These are phyloP conservation scores for Spilogale gracilis DNA, from an alignment of 2,113 vertebrate species.

Conservation along the genomic window DNA sequence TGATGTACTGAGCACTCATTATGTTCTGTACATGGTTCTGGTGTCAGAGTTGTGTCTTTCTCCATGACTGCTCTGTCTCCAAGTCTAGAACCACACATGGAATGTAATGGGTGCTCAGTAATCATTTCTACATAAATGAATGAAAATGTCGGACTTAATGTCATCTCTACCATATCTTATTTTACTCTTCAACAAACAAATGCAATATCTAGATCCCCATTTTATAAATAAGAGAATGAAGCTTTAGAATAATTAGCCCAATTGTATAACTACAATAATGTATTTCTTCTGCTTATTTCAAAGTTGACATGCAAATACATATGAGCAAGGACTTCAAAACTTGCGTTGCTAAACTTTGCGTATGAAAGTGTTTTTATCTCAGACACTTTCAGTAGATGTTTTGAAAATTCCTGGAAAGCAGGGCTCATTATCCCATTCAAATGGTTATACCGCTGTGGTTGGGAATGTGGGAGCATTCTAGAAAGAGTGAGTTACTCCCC, in stretches of 20 bases:
- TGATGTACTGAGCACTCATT: not conserved
- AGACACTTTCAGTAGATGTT: not conserved
- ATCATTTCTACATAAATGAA: not conserved
- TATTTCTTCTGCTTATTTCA: conserved; percentile 1
- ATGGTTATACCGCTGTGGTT: not conserved
- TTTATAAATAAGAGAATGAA: not conserved
- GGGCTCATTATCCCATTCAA: not conserved
- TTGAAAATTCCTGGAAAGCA: conserved; percentile 5
- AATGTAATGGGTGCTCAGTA: not conserved
- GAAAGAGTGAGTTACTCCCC: not conserved
- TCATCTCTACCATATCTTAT: not conserved
- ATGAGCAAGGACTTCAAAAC: not conserved
- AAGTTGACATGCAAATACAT: not conserved
- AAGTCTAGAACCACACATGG: not conserved
- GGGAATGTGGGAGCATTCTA: not conserved
- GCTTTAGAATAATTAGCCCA: not conserved
- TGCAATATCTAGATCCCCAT: not conserved
- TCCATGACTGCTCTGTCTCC: not conserved
- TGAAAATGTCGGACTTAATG: not conserved
- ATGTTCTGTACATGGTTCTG: not conserved
- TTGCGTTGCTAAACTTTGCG: not conserved
- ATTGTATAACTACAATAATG: rapidly evolving
- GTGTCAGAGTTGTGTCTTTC: not conserved
- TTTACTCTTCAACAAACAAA: not conserved
- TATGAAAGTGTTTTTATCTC: not conserved